Conservation (phyloP, 2,113 vertebrate species). For the Azemiops feae region DNA sequence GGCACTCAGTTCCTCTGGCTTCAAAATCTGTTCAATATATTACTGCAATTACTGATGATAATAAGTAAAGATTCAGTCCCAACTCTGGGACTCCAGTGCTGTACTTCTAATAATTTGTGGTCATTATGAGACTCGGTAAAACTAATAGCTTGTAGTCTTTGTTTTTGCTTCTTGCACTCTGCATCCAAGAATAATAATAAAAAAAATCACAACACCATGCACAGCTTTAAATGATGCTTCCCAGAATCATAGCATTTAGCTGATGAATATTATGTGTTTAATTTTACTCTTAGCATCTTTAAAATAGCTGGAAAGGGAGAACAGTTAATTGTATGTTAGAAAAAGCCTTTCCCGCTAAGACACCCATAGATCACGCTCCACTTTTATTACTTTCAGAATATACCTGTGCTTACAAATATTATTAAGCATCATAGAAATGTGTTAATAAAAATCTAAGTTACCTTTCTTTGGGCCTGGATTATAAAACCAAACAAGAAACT, state of each 20-base stretch:
- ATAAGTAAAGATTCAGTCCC: not conserved
- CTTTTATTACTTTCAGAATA: not conserved
- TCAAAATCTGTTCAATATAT: not conserved
- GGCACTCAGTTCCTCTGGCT: not conserved
- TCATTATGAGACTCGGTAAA: not conserved
- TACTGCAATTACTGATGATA: not conserved
- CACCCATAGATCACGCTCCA: not conserved
- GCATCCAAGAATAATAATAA: constrained; percentile 28
- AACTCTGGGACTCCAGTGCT: constrained; percentile 15
- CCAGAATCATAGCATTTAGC: constrained; percentile 14
- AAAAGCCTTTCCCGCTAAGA: not conserved
- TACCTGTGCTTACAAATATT: not conserved
- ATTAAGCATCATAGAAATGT: not conserved
- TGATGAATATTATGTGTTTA: constrained; percentile 11
- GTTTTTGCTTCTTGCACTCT: not conserved
- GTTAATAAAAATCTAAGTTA: not conserved
- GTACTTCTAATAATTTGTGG: constrained; percentile 51
- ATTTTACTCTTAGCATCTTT: not conserved
- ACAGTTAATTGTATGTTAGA: not conserved
- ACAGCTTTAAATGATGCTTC: not conserved
- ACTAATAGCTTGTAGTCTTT: not conserved
- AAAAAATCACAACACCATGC: not conserved
- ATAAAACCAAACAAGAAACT: not conserved
- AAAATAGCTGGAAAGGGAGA: not conserved
- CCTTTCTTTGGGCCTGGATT: not conserved